A percentile compares a stretch with the other conserved stretches of the same genome.
Evolutionary conservation across 2,113 vertebrate genomes (phyloP).

Genomic region (Abramis brama): DNA sequence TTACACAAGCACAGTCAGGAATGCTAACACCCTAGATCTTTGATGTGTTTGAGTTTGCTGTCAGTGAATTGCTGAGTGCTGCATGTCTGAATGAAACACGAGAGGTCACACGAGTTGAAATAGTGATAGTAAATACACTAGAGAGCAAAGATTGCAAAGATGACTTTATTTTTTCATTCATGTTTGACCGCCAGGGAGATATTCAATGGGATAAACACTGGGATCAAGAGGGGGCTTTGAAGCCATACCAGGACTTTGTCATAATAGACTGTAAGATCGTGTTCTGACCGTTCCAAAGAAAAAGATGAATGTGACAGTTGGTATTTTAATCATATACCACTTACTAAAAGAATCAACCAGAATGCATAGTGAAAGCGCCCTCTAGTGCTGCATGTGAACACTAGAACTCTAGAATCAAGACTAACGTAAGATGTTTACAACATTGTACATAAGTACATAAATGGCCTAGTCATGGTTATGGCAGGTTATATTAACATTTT

Average conservation of each 20-base stretch:
- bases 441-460: background rate
- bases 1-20: slow-evolving; percentile 64
- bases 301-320: slow-evolving; percentile 8
- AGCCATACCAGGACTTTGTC: background rate
- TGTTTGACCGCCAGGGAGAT: background rate
- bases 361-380: slow-evolving; percentile 55
- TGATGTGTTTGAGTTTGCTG: slow-evolving; percentile 55
- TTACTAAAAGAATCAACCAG: background rate
- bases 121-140: background rate
- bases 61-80: background rate
- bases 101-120: background rate
- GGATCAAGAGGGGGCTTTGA: background rate
- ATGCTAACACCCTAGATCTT: slow-evolving; percentile 64
- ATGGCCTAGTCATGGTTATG: background rate
- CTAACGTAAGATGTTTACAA: background rate
- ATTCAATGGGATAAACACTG: slow-evolving; percentile 13
- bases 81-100: slow-evolving; percentile 34
- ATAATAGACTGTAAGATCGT: background rate
- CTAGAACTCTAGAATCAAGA: background rate
- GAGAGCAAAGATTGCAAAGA: background rate
- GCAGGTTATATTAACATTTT: slow-evolving; percentile 13
- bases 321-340: slow-evolving; percentile 14
- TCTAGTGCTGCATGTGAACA: slow-evolving; percentile 61
- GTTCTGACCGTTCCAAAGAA: background rate
- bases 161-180: slow-evolving; percentile 32